phyloP scores from a whole-genome alignment of 2,797 vertebrate genomes.

The Thunnus albacares region DNA sequence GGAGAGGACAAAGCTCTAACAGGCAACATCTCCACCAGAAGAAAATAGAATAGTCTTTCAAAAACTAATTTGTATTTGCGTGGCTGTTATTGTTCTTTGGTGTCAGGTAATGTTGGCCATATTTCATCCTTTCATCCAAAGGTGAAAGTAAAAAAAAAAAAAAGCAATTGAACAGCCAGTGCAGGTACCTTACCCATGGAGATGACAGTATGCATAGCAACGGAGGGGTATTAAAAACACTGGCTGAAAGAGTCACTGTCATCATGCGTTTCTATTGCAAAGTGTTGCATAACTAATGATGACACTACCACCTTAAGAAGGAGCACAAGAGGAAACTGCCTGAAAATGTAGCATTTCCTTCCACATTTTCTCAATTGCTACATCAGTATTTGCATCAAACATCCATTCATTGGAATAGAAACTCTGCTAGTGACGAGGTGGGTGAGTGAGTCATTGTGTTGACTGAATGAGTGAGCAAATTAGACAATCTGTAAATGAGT shows the following conservation, averaged over 20 bases:
- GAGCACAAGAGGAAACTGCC: slow-evolving; percentile 1
- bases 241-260: slow-evolving; percentile 23
- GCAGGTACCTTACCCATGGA: slow-evolving; percentile 25
- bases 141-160: slow-evolving; percentile 66
- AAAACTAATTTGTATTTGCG: slow-evolving; percentile 64
- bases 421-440: background rate
- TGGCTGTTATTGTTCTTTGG: slow-evolving; percentile 64
- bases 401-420: slow-evolving; percentile 12
- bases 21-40: slow-evolving; percentile 24
- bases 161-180: slow-evolving; percentile 53
- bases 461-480: background rate
- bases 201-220: slow-evolving; percentile 35
- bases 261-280: slow-evolving; percentile 27
- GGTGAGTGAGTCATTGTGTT: slow-evolving; percentile 15
- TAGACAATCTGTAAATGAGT: background rate
- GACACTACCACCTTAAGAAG: slow-evolving; percentile 17
- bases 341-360: background rate
- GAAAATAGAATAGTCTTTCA: slow-evolving; percentile 55
- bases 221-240: slow-evolving; percentile 48
- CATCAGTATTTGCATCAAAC: slow-evolving; percentile 20
- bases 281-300: slow-evolving; percentile 27
- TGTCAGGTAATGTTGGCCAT: slow-evolving; percentile 69
- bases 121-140: slow-evolving; percentile 69
- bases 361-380: slow-evolving; percentile 13
- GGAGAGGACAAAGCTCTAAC: slow-evolving; percentile 51